These are phyloP conservation scores for Charadrius vociferus DNA, from an alignment of 2,113 vertebrate species.

Conservation along the genomic window DNA sequence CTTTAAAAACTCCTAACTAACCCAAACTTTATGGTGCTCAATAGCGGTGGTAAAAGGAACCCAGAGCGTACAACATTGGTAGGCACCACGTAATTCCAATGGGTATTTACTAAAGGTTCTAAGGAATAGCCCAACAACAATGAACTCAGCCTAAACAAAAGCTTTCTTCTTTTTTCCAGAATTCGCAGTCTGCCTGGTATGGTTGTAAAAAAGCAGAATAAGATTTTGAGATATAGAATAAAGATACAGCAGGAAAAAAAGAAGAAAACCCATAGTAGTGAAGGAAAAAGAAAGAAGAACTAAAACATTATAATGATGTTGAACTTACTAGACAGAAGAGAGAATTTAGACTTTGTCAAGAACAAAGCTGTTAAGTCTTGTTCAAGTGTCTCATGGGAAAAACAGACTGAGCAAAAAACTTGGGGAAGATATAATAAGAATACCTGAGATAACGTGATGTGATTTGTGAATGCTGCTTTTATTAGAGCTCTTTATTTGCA, in stretches of 20 bases:
- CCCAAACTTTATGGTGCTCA: neutral
- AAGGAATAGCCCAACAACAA: neutral
- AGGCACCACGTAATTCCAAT: neutral
- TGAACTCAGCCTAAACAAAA: neutral
- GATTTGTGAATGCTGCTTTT: neutral
- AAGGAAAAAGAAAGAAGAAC: neutral
- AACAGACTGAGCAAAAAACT: neutral
- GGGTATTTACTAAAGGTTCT: neutral
- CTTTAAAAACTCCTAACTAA: neutral
- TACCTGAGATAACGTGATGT: neutral
- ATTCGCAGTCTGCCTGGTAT: neutral
- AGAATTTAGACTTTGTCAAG: neutral
- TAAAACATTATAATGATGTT: neutral
- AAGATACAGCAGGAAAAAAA: neutral
- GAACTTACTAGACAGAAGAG: neutral
- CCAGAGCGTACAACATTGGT: fast-evolving
- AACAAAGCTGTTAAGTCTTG: neutral
- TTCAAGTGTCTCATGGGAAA: neutral
- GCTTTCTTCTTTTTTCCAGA: neutral
- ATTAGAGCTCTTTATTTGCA: neutral
- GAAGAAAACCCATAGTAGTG: neutral
- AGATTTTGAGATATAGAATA: neutral
- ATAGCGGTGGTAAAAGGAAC: neutral
- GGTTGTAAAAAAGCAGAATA: neutral
- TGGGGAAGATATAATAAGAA: neutral